Evolutionary conservation across 2,888 invertebrate species (phyloP), one percentile per base, ranked within the genome.

Genomic region (Portevinia maculata): DNA sequence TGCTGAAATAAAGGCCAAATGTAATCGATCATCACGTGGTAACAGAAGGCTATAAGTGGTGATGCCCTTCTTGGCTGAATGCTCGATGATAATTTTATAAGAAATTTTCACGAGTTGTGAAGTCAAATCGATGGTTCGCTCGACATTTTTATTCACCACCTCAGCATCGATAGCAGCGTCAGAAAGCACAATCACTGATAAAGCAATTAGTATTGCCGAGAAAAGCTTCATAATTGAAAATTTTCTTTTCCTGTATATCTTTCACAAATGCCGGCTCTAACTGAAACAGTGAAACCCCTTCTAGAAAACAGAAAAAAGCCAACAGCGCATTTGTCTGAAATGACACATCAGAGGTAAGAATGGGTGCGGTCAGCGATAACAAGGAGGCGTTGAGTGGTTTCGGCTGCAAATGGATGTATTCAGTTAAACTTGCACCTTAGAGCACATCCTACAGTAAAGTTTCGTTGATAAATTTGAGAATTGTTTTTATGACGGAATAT

Each of bases 41-140:
- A 97, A 89, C 8, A 94, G 92, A 85, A 96, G 93, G 28, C 96
- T 91, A 88, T 97, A 95, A 85, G 92, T 93, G 83, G 93, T 94
- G 34, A 95, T 93, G 83, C 94, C 91, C 84, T 93, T 92, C 88
- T 95, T 95, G 64, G 96, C 95, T 86, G 92, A 93, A 89, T 98
- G 98, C 91, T 98, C 96, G 86, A 98, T 89, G 85, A 95, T 95
- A 87, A 98, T 92, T 91, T 95, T 95, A 32, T 94, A 92, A 11
- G 93, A 92, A 64, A 96, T 94, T 92, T 97, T 98, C 1, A 97
- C 97, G 75, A 99, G 92, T 91, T 98, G 98, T 6, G 97, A 95
- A 5, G 96, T 93, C 85, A 98, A 91, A 91, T 99, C 98, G 86
- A 99, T 93, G 57, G 94, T 94, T 88, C 97, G 93, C 84, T 98